Conservation (phyloP, 2,113 vertebrate species). For the Leptodactylus fuscus region DNA sequence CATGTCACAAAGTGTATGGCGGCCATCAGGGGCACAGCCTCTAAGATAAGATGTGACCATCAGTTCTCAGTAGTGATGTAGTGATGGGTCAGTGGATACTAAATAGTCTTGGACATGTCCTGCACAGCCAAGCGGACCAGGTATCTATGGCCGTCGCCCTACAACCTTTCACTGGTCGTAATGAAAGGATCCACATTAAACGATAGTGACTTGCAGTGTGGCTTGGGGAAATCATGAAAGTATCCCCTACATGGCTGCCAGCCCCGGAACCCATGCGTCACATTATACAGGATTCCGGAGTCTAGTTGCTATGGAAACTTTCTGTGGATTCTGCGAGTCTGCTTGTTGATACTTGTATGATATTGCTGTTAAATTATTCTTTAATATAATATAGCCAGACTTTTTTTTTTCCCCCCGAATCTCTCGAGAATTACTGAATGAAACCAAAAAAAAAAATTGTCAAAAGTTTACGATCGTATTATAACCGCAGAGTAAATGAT, state of each 20-base stretch:
- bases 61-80: too few species aligned
- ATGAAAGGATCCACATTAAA: not conserved
- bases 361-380: slow-evolving; percentile 50
- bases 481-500: slow-evolving; percentile 21
- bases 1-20: too few species aligned
- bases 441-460: slow-evolving; percentile 37
- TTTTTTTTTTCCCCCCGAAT: not conserved
- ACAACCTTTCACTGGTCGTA: not conserved
- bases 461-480: slow-evolving; percentile 43
- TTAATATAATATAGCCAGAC: slow-evolving; percentile 44
- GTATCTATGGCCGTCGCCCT: not conserved
- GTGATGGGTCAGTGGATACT: too few species aligned
- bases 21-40: too few species aligned
- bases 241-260: not conserved
- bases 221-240: not conserved
- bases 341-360: slow-evolving; percentile 49
- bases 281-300: not conserved
- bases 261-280: not conserved
- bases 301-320: slow-evolving; percentile 26
- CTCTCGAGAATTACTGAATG: slow-evolving; percentile 31
- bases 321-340: slow-evolving; percentile 1
- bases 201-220: not conserved
- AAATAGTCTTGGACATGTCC: too few species aligned
- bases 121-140: too few species aligned
- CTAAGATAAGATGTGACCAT: too few species aligned